Evolutionary conservation across 2,888 invertebrate species (phyloP), one percentile per base, ranked within the genome.

Genomic region (Colletes collaris): DNA sequence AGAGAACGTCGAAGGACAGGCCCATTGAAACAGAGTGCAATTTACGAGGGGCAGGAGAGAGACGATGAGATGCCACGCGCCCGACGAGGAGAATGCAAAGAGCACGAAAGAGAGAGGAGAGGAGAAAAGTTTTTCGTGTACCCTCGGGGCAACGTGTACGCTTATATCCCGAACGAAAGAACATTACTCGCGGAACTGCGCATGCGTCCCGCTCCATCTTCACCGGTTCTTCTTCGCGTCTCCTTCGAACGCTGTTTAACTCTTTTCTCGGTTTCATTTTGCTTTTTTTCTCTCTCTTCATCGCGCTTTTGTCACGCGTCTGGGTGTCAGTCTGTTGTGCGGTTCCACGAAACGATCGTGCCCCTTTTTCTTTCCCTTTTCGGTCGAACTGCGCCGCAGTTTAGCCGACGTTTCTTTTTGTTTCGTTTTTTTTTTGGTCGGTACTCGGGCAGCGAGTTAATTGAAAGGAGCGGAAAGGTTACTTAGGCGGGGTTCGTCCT

Each of bases 21-120:
- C 74, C 74, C 82, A 85, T 86, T 85, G 87, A 85, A 86, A 85
- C 65, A 46, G 76, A 69, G 65, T 64, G 82, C 77, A 81, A 87
- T 87, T 86, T 85, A 82, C 79, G 63, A 76, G 70, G 66, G 59
- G 63, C 56, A 49, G 44, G 70, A 83, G 65, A 74, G 76, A 81
- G 83, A 86, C 69, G 81, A 62, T 70, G 60, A 68, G 67, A 73
- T 73, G 87, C 84, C 87, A 88, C 87, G 87, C 85, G 87, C 67
- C 83, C 52, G 81, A 83, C 79, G 74, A 79, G 71, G 83, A 81
- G 70, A 67, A 69, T 40, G 5, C 35, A 44, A 27, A 53, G 49
- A 63, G 10, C 60, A 16, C 13, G 37, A 6, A 3, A 19, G 35
- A 40, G 50, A 49, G 49, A 56, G 44, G 27, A 67, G 55, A 71